Conservation (phyloP, 2,113 vertebrate species). For the Callipepla californica region DNA sequence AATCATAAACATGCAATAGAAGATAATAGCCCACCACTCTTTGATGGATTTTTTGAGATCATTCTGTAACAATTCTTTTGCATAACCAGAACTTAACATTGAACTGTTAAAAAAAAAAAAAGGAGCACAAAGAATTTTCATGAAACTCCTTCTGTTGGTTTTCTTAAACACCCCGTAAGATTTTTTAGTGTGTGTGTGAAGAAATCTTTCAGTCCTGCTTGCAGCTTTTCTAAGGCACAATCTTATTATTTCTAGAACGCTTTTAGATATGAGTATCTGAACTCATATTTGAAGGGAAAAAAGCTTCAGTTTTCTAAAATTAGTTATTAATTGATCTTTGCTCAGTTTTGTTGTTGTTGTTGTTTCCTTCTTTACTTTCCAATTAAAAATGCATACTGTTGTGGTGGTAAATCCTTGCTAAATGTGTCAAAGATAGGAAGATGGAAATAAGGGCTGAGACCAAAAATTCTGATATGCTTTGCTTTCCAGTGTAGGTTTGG, state of each 20-base stretch:
- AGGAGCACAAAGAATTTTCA: neutral
- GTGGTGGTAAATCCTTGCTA: neutral
- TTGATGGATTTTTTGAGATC: neutral
- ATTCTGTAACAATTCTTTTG: neutral
- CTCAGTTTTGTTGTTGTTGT: neutral
- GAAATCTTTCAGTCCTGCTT: neutral
- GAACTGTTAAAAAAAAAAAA: neutral
- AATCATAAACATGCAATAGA: neutral
- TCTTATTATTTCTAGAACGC: neutral
- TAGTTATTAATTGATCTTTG: neutral
- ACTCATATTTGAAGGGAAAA: neutral
- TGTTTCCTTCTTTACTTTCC: neutral
- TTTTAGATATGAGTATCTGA: neutral
- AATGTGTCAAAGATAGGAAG: neutral
- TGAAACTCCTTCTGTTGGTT: neutral
- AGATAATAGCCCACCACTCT: neutral
- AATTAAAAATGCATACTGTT: neutral
- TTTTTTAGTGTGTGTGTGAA: neutral
- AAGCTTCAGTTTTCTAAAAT: neutral
- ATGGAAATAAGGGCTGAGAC: neutral
- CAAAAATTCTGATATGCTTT: neutral
- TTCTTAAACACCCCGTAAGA: neutral
- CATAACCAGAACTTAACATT: neutral
- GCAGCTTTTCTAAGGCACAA: neutral
- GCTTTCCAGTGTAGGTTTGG: neutral